Evolutionary conservation across 64 coral and sea anemone species (phyloP).

Genomic region (Exaiptasia diaphana): DNA sequence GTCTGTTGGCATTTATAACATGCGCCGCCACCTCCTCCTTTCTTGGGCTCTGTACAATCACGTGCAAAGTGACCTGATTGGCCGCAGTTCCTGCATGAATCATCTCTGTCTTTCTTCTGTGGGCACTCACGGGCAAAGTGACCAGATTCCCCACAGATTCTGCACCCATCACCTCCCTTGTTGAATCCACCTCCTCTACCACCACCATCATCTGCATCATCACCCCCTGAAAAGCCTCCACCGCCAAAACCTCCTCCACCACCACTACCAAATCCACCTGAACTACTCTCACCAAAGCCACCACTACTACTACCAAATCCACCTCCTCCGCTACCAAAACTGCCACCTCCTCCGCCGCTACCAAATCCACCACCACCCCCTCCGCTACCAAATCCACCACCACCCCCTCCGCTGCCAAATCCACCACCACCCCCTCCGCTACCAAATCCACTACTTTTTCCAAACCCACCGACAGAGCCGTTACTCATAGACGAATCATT

Average conservation of each 20-base stretch:
- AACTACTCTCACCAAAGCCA: constrained; percentile 40
- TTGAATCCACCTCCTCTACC: constrained; percentile 17
- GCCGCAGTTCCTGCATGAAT: constrained; percentile 30
- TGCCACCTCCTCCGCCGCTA: constrained; percentile 25
- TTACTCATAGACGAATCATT: not conserved
- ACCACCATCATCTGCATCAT: constrained; percentile 18
- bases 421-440: constrained; percentile 37
- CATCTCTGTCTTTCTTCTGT: not conserved
- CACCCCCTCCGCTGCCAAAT: constrained; percentile 14
- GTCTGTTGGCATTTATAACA: constrained; percentile 19
- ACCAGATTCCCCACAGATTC: constrained; percentile 26
- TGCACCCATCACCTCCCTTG: not conserved
- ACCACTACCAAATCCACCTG: constrained; percentile 6
- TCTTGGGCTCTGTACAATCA: constrained; percentile 11
- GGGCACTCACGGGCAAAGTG: constrained; percentile 63
- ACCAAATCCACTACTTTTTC: constrained; percentile 31
- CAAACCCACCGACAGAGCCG: constrained; percentile 9
- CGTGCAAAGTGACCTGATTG: constrained; percentile 26
- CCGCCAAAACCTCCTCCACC: constrained; percentile 28
- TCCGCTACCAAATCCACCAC: constrained; percentile 5
- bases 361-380: constrained; percentile 17
- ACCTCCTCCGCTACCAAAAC: constrained; percentile 1
- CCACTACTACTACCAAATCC: constrained; percentile 43
- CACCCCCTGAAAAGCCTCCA: not conserved
- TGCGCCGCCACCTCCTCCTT: not conserved